A percentile compares a stretch with the other conserved stretches of the same genome.
Conservation (phyloP, 2,797 vertebrate species). For the Centropyge bicolor region DNA sequence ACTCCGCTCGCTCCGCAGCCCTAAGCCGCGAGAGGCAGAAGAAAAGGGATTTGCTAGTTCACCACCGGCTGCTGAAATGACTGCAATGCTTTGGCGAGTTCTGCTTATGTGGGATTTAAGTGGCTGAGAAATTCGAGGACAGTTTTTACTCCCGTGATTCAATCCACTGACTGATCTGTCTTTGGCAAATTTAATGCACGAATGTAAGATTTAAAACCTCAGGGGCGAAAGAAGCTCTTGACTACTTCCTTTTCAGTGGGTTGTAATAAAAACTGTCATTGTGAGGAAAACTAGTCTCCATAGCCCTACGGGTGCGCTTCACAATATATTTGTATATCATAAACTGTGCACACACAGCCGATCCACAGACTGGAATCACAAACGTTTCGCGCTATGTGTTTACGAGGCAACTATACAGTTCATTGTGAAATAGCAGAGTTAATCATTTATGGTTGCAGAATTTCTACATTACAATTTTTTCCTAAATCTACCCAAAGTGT, state of each 20-base stretch:
- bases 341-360: conserved; percentile 18
- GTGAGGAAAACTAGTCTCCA: conserved; percentile 35
- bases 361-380: neutral
- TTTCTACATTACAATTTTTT: conserved; percentile 55
- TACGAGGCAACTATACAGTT: conserved; percentile 33
- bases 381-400: conserved; percentile 43
- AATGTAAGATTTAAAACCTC: conserved; percentile 71
- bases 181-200: conserved; percentile 77
- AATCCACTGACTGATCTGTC: conserved; percentile 78
- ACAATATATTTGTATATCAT: conserved; percentile 39
- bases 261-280: conserved; percentile 67
- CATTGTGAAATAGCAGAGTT: conserved; percentile 54
- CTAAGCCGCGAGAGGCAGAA: conserved; percentile 73
- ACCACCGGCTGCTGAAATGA: conserved; percentile 67
- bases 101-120: conserved; percentile 80
- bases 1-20: conserved; percentile 60
- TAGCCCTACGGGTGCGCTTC: conserved; percentile 35
- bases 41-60: conserved; percentile 77
- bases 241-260: conserved; percentile 55
- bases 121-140: conserved; percentile 75
- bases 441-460: conserved; percentile 60
- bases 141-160: conserved; percentile 71
- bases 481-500: conserved; percentile 75
- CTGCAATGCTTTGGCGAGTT: conserved; percentile 71
- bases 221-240: conserved; percentile 45